These are phyloP conservation scores for mouse (Mus musculus) DNA, from an alignment of 2,113 vertebrate species.

Conservation along the genomic window DNA sequence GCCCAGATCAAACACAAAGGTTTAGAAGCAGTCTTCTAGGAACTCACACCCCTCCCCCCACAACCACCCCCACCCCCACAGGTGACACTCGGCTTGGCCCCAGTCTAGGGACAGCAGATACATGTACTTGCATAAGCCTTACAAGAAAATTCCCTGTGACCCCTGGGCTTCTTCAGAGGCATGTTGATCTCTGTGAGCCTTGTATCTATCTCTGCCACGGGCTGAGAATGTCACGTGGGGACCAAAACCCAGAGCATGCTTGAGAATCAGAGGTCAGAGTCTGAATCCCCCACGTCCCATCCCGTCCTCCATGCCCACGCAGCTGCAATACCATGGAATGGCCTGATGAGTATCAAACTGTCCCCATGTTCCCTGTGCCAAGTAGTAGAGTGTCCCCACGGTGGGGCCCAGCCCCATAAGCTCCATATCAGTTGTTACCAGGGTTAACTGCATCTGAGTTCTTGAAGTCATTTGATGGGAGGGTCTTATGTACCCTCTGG, in stretches of 20 bases:
- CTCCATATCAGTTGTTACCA: not conserved
- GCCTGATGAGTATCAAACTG: too few species aligned
- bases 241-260: not conserved
- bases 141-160: not conserved
- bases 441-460: too few species aligned
- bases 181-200: not conserved
- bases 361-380: not conserved
- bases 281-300: too few species aligned
- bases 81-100: not conserved
- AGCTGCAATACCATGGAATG: too few species aligned
- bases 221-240: not conserved
- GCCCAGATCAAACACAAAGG: too few species aligned
- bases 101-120: not conserved
- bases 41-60: too few species aligned
- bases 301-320: not conserved
- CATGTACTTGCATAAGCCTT: too few species aligned
- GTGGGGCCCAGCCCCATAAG: not conserved
- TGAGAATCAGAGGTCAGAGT: not conserved
- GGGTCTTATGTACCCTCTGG: too few species aligned
- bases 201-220: not conserved
- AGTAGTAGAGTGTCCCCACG: not conserved
- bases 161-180: not conserved
- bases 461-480: not conserved
- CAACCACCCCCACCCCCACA: rapidly evolving
- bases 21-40: too few species aligned